A percentile compares a stretch with the other conserved stretches of the same genome.
phyloP scores from a whole-genome alignment of 2,797 vertebrate species.

The Eospalax fontanierii region DNA sequence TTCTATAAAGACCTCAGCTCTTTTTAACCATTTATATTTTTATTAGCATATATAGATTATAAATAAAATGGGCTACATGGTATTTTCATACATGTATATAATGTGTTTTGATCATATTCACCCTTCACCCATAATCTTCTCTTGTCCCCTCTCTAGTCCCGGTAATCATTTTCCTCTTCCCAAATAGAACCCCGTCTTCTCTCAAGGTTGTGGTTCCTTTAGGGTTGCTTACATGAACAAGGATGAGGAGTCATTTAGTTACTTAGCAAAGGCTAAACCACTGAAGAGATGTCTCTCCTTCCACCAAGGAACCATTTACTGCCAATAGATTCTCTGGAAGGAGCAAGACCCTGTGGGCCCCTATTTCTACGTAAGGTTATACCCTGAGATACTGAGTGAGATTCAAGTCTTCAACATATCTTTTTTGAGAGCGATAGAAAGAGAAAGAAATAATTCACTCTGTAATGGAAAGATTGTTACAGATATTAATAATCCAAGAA shows the following conservation, averaged over 20 bases:
- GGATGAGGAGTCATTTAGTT: neutral
- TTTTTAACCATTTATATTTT: neutral
- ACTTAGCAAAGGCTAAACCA: neutral
- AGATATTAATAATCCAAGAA: conserved; percentile 24
- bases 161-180: neutral
- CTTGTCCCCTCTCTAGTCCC: neutral
- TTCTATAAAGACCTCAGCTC: neutral
- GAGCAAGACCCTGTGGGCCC: rapidly evolving
- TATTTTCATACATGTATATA: neutral
- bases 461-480: too few species aligned
- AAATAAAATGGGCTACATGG: neutral
- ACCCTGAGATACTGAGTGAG: neutral
- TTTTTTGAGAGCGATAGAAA: neutral
- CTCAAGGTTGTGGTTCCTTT: neutral
- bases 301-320: neutral
- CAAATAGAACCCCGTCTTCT: neutral
- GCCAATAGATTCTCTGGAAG: neutral
- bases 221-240: neutral
- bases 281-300: neutral
- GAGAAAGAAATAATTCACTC: neutral
- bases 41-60: neutral
- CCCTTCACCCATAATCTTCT: neutral
- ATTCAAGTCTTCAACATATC: neutral
- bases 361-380: neutral
- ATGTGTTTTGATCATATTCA: neutral